These are phyloP conservation scores for Belonocnema kinseyi DNA, from an alignment of 1,140 invertebrate genomes.

Conservation along the genomic window DNA sequence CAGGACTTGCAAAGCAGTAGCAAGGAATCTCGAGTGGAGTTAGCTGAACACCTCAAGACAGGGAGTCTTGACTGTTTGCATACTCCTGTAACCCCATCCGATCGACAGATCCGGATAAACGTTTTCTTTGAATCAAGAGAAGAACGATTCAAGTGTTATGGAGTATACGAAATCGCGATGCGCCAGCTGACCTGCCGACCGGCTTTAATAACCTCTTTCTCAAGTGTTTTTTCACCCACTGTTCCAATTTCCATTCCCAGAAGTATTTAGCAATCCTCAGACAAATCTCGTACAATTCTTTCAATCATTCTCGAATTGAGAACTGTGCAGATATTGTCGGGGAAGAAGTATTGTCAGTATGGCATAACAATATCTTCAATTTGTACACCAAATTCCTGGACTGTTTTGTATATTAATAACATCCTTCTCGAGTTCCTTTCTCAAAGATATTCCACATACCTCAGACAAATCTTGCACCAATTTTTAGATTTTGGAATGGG, in stretches of 20 bases:
- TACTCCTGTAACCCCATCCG: constrained; percentile 1
- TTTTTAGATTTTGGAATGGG: too few species aligned
- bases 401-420: not conserved
- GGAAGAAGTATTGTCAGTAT: too few species aligned
- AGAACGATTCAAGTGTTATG: constrained; percentile 19
- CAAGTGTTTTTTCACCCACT: not conserved
- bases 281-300: not conserved
- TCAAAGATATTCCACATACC: not conserved
- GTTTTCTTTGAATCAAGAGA: constrained; percentile 15
- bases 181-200: constrained; percentile 11
- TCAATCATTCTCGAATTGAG: too few species aligned
- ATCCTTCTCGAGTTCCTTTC: not conserved
- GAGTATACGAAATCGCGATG: not conserved
- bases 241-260: not conserved
- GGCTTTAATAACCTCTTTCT: constrained; percentile 2
- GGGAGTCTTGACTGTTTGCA: constrained; percentile 19
- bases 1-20: constrained; percentile 15
- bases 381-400: too few species aligned
- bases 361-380: too few species aligned
- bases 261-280: not conserved
- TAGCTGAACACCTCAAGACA: constrained; percentile 22
- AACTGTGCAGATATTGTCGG: too few species aligned
- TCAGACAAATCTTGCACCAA: not conserved
- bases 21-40: constrained; percentile 19
- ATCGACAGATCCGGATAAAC: constrained; percentile 21